phyloP scores from a whole-genome alignment of 2,113 vertebrate species.

The Myiozetetes cayanensis region DNA sequence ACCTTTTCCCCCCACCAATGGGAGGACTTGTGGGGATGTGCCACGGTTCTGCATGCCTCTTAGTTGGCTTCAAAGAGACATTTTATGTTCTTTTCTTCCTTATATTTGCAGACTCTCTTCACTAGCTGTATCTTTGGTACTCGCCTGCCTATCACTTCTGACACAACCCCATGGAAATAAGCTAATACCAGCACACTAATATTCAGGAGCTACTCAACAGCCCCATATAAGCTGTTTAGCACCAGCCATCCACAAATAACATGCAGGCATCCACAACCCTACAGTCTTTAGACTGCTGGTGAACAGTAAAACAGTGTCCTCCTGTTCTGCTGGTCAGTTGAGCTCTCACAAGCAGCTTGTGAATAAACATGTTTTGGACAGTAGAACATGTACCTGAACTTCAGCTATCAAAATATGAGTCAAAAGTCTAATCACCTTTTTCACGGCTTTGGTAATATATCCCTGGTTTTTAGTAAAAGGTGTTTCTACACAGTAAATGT shows the following conservation, averaged over 20 bases:
- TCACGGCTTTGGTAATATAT: not conserved
- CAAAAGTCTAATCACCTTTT: not conserved
- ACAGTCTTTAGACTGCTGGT: not conserved
- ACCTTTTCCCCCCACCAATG: rapidly evolving
- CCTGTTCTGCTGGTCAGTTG: not conserved
- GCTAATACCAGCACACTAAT: not conserved
- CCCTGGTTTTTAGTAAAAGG: not conserved
- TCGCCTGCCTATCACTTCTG: not conserved
- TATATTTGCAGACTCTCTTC: not conserved
- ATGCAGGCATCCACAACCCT: not conserved
- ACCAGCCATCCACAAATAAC: not conserved
- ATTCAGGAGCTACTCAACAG: not conserved
- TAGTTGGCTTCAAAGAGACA: not conserved
- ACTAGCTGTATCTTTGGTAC: not conserved
- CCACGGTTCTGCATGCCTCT: not conserved
- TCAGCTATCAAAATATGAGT: not conserved
- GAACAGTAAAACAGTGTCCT: not conserved
- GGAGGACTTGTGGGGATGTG: not conserved
- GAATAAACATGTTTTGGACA: not conserved
- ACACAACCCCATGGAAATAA: not conserved
- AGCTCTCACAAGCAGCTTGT: not conserved
- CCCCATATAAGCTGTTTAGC: not conserved
- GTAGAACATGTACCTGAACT: not conserved
- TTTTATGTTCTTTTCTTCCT: not conserved
- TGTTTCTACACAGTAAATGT: not conserved